These are phyloP conservation scores for Eupristina koningsbergeri DNA, from an alignment of 1,140 invertebrate species.

Conservation along the genomic window DNA sequence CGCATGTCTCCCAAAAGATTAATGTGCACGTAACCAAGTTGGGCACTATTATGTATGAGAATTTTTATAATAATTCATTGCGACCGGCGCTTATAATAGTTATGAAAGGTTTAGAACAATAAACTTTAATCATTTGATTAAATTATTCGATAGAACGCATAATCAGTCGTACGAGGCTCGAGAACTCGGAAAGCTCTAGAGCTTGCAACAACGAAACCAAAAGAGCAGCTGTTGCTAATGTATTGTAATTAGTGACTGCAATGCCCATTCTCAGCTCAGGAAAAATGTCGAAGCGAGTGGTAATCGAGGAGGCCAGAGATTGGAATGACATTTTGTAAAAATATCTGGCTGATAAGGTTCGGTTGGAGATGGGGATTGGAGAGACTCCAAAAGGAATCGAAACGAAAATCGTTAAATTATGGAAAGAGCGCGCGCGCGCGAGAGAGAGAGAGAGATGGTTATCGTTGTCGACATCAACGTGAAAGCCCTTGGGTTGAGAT, in stretches of 20 bases:
- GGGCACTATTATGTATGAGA: neutral
- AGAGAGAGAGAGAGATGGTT: too few species aligned
- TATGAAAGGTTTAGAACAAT: conserved; percentile 25
- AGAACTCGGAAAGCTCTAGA: neutral
- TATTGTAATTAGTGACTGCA: neutral
- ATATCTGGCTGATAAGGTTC: too few species aligned
- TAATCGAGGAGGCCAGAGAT: neutral
- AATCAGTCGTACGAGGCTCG: neutral
- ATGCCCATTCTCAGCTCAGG: too few species aligned
- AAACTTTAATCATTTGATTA: conserved; percentile 20
- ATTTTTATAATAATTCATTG: neutral
- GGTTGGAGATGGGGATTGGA: neutral
- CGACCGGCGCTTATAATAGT: neutral
- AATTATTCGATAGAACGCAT: neutral
- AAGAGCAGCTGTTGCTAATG: neutral
- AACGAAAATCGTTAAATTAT: conserved; percentile 8
- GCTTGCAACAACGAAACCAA: too few species aligned
- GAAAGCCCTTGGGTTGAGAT: neutral
- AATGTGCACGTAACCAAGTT: neutral
- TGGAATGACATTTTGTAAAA: neutral
- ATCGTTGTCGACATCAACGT: neutral
- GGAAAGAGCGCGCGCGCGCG: too few species aligned
- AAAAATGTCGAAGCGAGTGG: neutral
- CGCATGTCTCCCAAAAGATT: neutral
- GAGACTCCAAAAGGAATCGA: neutral